Conservation (phyloP, 2,113 vertebrate genomes). For the Perca fluviatilis region DNA sequence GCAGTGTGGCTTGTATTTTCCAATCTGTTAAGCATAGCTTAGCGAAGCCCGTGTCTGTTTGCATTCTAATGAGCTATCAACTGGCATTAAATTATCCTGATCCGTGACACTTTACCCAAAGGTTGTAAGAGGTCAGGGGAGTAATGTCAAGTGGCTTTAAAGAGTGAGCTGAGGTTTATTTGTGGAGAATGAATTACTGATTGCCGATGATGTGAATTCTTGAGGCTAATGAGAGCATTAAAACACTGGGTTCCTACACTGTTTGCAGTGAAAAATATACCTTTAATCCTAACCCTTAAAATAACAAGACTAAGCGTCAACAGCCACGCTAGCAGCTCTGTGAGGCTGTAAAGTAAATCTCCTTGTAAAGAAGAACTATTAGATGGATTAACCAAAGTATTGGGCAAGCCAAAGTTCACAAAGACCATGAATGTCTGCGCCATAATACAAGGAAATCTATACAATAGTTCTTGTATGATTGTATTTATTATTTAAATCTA, state of each 20-base stretch:
- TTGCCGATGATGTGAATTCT: slow-evolving; percentile 47
- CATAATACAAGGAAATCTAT: background rate
- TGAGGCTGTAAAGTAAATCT: background rate
- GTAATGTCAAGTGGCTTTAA: slow-evolving; percentile 44
- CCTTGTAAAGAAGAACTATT: slow-evolving; percentile 6
- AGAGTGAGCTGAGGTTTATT: slow-evolving; percentile 65
- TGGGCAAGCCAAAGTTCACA: background rate
- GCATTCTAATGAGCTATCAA: slow-evolving; percentile 80
- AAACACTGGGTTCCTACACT: slow-evolving; percentile 11
- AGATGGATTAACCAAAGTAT: background rate
- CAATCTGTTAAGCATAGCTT: slow-evolving; percentile 75
- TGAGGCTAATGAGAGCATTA: slow-evolving; percentile 54
- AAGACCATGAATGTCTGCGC: background rate
- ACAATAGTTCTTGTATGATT: background rate
- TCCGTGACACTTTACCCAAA: slow-evolving; percentile 70
- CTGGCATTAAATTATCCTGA: slow-evolving; percentile 73
- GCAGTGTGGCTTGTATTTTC: slow-evolving; percentile 69
- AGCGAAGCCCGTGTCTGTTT: slow-evolving; percentile 60
- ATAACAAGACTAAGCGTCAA: background rate
- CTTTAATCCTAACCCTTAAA: slow-evolving; percentile 27
- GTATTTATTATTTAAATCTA: background rate
- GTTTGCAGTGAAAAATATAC: slow-evolving; percentile 18
- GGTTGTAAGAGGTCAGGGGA: slow-evolving; percentile 69
- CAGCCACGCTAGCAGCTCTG: background rate
- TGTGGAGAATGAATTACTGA: slow-evolving; percentile 37